phyloP scores from a whole-genome alignment of 1,140 invertebrate species.

The Pogonognathellus flavescens region DNA sequence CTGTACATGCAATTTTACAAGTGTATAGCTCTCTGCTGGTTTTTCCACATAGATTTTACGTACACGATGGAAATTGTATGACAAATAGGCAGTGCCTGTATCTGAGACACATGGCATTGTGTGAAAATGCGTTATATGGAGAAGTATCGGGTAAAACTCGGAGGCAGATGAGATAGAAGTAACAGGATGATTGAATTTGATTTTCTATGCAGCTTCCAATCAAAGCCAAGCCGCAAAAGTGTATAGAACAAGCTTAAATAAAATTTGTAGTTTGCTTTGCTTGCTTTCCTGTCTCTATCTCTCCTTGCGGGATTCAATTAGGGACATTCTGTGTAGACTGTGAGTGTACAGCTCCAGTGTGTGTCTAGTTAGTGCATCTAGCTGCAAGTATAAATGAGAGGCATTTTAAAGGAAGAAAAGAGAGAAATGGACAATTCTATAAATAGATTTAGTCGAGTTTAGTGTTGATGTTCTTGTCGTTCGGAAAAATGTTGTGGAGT shows the following conservation, averaged over 20 bases:
- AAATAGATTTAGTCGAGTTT: conserved; percentile 11
- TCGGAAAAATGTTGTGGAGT: neutral
- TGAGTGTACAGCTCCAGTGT: too few relatives aligned
- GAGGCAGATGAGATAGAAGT: conserved; percentile 4
- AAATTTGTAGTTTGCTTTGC: conserved; percentile 31
- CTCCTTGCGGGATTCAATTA: conserved; percentile 52
- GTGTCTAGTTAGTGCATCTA: neutral
- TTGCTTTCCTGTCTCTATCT: neutral
- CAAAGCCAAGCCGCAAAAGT: conserved; percentile 43
- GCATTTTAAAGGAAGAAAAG: neutral
- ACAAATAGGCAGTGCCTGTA: too few relatives aligned
- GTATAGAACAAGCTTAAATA: conserved; percentile 37
- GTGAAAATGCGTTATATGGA: neutral
- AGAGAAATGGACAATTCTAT: conserved; percentile 24
- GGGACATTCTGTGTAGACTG: neutral
- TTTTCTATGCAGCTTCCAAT: conserved; percentile 59
- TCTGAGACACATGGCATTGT: neutral
- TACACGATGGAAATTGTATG: too few relatives aligned
- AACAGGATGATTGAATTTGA: conserved; percentile 59
- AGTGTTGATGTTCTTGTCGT: conserved; percentile 1
- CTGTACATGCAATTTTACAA: too few relatives aligned
- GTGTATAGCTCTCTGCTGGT: too few relatives aligned
- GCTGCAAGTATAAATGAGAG: neutral
- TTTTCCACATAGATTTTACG: too few relatives aligned
- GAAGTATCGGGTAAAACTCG: neutral